Base-by-base conservation (phyloP, 2,797 vertebrate genomes). In the Threskiornis aethiopicus region DNA sequence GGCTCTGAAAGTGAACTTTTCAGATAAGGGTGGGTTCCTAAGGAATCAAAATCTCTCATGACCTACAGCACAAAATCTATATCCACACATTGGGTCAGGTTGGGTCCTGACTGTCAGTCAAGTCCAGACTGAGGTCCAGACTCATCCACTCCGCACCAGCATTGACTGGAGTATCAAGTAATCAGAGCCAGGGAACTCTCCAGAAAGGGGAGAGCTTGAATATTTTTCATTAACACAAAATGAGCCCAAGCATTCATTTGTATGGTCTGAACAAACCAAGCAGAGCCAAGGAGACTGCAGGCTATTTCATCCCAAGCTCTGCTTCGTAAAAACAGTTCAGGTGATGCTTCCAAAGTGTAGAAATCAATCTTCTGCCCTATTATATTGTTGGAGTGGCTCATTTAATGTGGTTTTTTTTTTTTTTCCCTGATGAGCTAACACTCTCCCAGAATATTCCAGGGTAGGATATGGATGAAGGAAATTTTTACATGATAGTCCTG, bases 21-120 rank as follows among this genome's bases (percentile, higher is more conserved):
- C 35, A 37, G 21, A 21, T 2, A 26, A 2, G 1, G 2, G 1
- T 0, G 0, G 19, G 61, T 85, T 42, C 8, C n/a, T 21, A 49
- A 54, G 44, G 39, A 83, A 4, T 9, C 1, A 0, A 70, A 78
- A 70, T n/a, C 3, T 81, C 33, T 46, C 39, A 26, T 37, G 15
- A 73, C 39, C 14, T 62, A 19, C 12, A 42, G 19, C 16, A 49
- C 7, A 61, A 67, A 57, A n/a, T 54, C 35, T 6, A 29, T 55
- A 78, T 46, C 13, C n/a, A 55, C 14, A 42, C 3, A 6, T 15
- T 2, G 6, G 10, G 3, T 58, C 28, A 66, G 35, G 5, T 5
- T 91, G 13, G 9, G 35, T 55, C 31, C 37, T 37, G 37, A 37
- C 37, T 37, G 37, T 37, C 37, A 37, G 37, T 37, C 15, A 84